Evolutionary conservation across 2,888 invertebrate species (phyloP).

Genomic region (Stenurella melanura): DNA sequence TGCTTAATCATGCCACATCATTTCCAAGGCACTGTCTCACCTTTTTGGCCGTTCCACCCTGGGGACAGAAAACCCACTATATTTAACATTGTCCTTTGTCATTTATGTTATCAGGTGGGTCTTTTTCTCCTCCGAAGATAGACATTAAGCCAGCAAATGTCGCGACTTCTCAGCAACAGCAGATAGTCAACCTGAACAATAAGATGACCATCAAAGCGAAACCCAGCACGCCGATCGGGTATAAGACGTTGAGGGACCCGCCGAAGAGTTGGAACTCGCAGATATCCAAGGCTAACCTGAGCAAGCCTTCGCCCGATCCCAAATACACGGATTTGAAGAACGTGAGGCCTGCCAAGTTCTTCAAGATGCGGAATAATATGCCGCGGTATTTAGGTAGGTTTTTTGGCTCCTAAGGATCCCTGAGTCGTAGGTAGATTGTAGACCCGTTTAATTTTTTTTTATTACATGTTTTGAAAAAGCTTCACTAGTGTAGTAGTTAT

Average conservation of each 20-base stretch:
- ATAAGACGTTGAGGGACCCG: slow-evolving; percentile 77
- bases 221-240: slow-evolving; percentile 72
- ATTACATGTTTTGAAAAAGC: too few species aligned
- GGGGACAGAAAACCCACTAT: too few species aligned
- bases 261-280: slow-evolving; percentile 80
- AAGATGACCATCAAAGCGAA: slow-evolving; percentile 63
- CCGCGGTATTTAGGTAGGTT: slow-evolving; percentile 72
- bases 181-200: slow-evolving; percentile 34
- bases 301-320: slow-evolving; percentile 59
- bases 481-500: too few species aligned
- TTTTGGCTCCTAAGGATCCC: background rate
- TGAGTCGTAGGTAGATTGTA: too few species aligned
- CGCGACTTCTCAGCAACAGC: slow-evolving; percentile 18
- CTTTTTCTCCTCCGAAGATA: slow-evolving; percentile 3
- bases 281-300: slow-evolving; percentile 74
- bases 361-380: slow-evolving; percentile 76
- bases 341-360: slow-evolving; percentile 75
- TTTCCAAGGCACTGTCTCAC: too few species aligned
- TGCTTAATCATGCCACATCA: too few species aligned
- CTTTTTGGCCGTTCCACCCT: too few species aligned
- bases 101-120: too few species aligned
- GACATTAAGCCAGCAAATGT: slow-evolving; percentile 24
- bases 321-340: slow-evolving; percentile 65
- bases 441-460: too few species aligned
- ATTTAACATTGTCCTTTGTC: too few species aligned